phyloP scores from a whole-genome alignment of 2,797 vertebrate genomes.

The Pseudochirops cupreus region DNA sequence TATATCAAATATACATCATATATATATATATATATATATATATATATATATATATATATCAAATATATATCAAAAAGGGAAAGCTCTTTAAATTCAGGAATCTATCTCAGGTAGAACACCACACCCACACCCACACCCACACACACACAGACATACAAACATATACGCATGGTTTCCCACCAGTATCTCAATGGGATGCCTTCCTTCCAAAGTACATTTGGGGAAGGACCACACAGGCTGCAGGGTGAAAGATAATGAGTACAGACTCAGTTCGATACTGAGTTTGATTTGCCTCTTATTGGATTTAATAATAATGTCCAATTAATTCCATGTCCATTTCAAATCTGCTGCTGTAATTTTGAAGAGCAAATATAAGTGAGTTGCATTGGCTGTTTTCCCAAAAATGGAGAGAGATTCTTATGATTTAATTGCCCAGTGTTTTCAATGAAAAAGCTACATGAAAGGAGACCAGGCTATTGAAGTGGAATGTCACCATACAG shows the following conservation, averaged over 20 bases:
- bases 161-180: neutral
- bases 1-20: too few relatives aligned
- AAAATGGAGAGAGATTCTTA: slow-evolving; percentile 54
- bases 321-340: slow-evolving; percentile 55
- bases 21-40: too few relatives aligned
- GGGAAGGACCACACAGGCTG: neutral
- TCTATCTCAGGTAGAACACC: neutral
- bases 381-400: slow-evolving; percentile 16
- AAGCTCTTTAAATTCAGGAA: neutral
- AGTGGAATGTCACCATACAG: neutral
- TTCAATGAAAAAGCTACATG: slow-evolving; percentile 41
- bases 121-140: neutral
- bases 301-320: slow-evolving; percentile 60
- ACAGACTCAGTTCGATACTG: slow-evolving; percentile 37
- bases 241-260: slow-evolving; percentile 44
- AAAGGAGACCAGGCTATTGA: neutral
- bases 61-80: neutral
- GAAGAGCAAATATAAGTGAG: slow-evolving; percentile 60
- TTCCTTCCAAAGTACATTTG: slow-evolving; percentile 1
- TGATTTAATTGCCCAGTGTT: slow-evolving; percentile 56
- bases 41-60: too few relatives aligned
- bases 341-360: slow-evolving; percentile 54
- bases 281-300: slow-evolving; percentile 57
- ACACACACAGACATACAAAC: neutral
- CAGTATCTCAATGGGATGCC: neutral